Evolutionary conservation across 2,797 vertebrate genomes (phyloP), one percentile per base, ranked within the genome.

Genomic region (Ciconia nigra): DNA sequence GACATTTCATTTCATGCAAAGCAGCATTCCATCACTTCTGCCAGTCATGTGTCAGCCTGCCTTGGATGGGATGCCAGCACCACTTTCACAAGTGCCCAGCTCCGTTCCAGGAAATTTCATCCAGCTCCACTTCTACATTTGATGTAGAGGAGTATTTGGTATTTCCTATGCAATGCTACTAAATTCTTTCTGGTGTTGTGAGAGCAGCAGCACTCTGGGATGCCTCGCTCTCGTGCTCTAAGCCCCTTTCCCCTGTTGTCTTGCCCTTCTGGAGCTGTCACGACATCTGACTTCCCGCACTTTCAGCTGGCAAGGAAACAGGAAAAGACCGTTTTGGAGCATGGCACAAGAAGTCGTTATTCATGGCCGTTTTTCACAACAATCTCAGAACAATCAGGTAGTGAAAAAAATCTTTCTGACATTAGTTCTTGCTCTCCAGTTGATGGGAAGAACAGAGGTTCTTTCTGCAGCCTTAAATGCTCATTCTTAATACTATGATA

Each of bases 291-390:
- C 31, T 19, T 51, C 26, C 41, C 2, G 0, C 26, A 5, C 51
- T 15, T 58, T 3, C 74, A 28, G 49, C 29, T 42, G 55, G 29
- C 0, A 4, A 61, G 72, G 54, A 41, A 49, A 66, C 0, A 1
- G 52, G 31, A 52, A 33, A 24, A 14, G 49, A 44, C 41, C 0
- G 0, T 46, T 51, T 39, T 5, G 39, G 37, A 54, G 33, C 1
- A 0, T 0, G 2, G 39, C 29, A 11, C 1, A 11, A 22, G 33
- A 51, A 63, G 31, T 14, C 3, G 1, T 37, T 24, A 28, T 13
- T 46, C 20, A 17, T 2, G n/a, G 21, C 33, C 15, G 7, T 21
- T 55, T 82, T 78, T 11, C 46, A 39, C 35, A 83, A 31, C 42
- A 26, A n/a, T 17, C 71, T 54, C 39, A n/a, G 70, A 70, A 67